phyloP scores from a whole-genome alignment of 2,113 vertebrate species.

The Anhinga anhinga region DNA sequence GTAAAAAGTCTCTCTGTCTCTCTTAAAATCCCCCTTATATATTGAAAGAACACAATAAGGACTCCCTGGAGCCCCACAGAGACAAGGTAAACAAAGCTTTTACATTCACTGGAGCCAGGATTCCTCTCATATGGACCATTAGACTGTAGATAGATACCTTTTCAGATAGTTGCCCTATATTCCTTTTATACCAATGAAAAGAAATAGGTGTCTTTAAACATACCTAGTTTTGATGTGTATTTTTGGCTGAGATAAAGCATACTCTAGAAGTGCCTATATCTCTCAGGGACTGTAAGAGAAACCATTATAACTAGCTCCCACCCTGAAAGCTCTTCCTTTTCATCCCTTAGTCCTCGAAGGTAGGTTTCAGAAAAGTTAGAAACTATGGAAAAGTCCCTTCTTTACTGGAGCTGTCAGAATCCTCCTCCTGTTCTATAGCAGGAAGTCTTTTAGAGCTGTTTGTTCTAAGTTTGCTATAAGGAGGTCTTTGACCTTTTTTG shows the following conservation, averaged over 20 bases:
- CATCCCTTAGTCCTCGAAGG: neutral
- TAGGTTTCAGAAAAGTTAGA: neutral
- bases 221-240: neutral
- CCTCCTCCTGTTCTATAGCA: neutral
- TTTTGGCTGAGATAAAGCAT: neutral
- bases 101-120: neutral
- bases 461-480: neutral
- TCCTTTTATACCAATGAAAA: neutral
- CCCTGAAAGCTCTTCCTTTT: neutral
- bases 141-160: neutral
- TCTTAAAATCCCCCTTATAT: neutral
- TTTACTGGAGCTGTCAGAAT: neutral
- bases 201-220: neutral
- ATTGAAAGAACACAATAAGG: neutral
- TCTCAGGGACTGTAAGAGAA: neutral
- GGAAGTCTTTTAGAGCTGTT: neutral
- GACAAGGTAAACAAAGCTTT: neutral
- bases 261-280: neutral
- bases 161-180: neutral
- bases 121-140: neutral
- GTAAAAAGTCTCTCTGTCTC: neutral
- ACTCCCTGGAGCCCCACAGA: neutral
- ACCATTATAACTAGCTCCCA: neutral
- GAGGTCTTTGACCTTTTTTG: neutral
- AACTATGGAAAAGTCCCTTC: neutral